These are phyloP conservation scores for Pelecanoides urinatrix DNA, from an alignment of 2,113 vertebrate genomes.

Conservation along the genomic window DNA sequence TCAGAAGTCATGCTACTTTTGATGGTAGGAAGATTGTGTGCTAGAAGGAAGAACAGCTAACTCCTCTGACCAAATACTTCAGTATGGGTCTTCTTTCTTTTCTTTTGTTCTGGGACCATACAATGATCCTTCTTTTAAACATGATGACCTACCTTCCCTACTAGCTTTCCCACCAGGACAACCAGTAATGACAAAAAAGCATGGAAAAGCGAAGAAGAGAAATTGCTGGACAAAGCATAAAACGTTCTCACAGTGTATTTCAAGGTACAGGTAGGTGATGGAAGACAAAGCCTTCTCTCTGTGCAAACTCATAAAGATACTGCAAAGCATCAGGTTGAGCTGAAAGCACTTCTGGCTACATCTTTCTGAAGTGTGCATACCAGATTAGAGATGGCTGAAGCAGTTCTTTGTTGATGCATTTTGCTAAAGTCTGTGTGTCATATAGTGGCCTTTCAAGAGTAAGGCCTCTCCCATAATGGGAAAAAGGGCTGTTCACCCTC, in stretches of 20 bases:
- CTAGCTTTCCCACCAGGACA: not conserved
- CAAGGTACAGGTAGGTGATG: not conserved
- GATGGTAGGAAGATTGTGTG: not conserved
- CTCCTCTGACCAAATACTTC: not conserved
- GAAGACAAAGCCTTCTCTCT: not conserved
- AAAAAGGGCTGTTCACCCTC: not conserved
- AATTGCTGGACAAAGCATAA: not conserved
- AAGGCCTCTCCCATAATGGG: not conserved
- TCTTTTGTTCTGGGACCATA: not conserved
- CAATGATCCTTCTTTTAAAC: not conserved
- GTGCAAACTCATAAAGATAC: constrained; percentile 58
- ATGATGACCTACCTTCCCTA: not conserved
- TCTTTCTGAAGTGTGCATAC: constrained; percentile 77
- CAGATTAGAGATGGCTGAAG: constrained; percentile 78
- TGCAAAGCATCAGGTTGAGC: constrained; percentile 69
- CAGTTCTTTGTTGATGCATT: constrained; percentile 74
- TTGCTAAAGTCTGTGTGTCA: constrained; percentile 80
- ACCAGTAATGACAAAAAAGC: not conserved
- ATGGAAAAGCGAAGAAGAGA: not conserved
- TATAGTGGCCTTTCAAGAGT: constrained; percentile 78
- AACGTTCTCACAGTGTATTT: not conserved
- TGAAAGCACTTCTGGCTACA: constrained; percentile 74
- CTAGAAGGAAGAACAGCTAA: not conserved
- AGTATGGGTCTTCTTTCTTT: not conserved
- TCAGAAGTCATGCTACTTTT: not conserved